Evolutionary conservation across 2,797 vertebrate species (phyloP), one percentile per base, ranked within the genome.

Genomic region (Cheirogaleus major): DNA sequence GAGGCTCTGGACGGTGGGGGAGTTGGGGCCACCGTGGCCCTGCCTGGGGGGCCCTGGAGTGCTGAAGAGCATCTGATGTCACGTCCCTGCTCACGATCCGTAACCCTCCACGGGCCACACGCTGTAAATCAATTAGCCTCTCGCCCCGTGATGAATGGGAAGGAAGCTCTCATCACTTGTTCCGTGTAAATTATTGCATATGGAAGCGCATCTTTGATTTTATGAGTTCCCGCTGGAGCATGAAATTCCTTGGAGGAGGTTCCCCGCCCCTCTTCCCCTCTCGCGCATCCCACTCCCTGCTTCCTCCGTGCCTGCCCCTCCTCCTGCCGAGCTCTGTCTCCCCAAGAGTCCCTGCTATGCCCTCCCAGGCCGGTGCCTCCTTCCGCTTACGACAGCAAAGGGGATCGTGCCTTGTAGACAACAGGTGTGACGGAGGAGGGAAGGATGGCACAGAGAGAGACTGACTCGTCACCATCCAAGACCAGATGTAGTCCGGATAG

Each of bases 141-240:
- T 82, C 23, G 5, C 65, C 91, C 95, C 27, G 0, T 88, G 84
- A 93, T 93, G 75, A 75, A 90, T 78, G 95, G 80, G 48, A 73
- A n/a, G 73, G 82, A 72, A 52, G 79, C 20, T 92, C 78, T 95
- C 82, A 67, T 90, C 75, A 32, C 91, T 91, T 18, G 48, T 70
- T 94, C 88, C 91, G 82, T 67, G 72, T 95, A 91, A 93, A 57
- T 93, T 82, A 89, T 86, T 95, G 83, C 65, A 83, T 69, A 72
- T n/a, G 78, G 95, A 92, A 96, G 69, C 95, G 65, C 82, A 79
- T 78, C 96, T 94, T 93, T 94, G 97, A 83, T 73, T 91, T 96
- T 55, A 81, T 43, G 95, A 48, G 65, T 92, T 93, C 89, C 95
- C 22, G 9, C 92, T 87, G 63, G 79, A 97, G 96, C 88, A n/a